Percentiles rank a stretch among this genome's conserved stretches.
Conservation (phyloP, 2,113 vertebrate species). For the Galbula dea region DNA sequence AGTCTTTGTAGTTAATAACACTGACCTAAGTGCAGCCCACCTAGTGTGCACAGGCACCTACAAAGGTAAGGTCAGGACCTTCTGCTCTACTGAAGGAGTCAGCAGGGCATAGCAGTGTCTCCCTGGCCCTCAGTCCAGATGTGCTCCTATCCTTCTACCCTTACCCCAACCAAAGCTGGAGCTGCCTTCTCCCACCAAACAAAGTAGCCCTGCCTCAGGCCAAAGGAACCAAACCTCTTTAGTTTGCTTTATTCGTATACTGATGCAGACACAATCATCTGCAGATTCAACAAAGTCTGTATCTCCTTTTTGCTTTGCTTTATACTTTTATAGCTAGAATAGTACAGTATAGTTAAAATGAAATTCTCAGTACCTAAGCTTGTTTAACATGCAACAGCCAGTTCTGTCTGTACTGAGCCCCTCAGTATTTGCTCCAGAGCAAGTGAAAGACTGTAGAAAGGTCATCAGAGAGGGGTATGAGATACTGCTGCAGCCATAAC, state of each 20-base stretch:
- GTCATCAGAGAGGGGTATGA: background rate
- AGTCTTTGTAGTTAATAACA: rapidly evolving
- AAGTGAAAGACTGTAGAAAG: background rate
- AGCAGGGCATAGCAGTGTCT: background rate
- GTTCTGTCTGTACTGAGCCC: background rate
- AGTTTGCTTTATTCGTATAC: background rate
- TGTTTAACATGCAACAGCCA: background rate
- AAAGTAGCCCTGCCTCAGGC: background rate
- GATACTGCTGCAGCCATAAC: background rate
- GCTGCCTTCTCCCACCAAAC: background rate
- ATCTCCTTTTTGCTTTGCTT: background rate
- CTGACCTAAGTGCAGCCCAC: background rate
- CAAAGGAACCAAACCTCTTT: background rate
- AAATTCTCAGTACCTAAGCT: background rate
- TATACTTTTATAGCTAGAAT: background rate
- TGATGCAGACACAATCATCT: background rate
- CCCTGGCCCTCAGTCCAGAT: background rate
- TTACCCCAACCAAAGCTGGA: background rate
- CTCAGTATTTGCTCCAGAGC: background rate
- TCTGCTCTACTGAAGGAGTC: background rate
- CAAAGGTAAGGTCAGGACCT: background rate
- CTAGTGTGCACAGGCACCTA: rapidly evolving
- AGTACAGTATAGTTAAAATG: background rate
- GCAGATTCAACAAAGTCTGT: background rate
- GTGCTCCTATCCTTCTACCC: background rate